A percentile compares a stretch with the other conserved stretches of the same genome.
These are phyloP conservation scores for Tetragonisca angustula DNA, from an alignment of 2,888 invertebrate species.

Conservation along the genomic window DNA sequence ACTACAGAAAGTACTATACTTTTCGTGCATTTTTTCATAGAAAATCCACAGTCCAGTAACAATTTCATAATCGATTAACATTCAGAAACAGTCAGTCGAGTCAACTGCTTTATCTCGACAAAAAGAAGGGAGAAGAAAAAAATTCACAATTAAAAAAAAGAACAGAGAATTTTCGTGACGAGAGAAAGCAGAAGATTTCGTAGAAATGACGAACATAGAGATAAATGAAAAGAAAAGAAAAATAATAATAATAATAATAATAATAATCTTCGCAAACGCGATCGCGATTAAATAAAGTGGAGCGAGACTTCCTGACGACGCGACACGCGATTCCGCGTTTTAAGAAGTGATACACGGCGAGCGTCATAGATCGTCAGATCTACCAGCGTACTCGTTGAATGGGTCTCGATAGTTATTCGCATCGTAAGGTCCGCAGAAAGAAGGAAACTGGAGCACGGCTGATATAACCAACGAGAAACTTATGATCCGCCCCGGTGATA, in stretches of 20 bases:
- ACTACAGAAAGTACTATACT: no score
- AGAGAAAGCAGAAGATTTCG: no score
- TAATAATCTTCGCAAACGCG: background rate
- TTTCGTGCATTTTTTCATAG: no score
- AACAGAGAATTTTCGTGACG: no score
- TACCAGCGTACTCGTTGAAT: background rate
- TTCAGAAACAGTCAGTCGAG: no score
- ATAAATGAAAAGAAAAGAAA: background rate
- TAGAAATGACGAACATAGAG: no score
- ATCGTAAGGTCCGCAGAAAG: background rate
- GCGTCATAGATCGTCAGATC: background rate
- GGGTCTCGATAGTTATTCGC: constrained; percentile 12
- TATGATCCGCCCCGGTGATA: constrained; percentile 43
- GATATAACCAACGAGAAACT: constrained; percentile 18
- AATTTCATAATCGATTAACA: no score
- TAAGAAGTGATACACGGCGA: background rate
- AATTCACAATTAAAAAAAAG: no score
- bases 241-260: background rate
- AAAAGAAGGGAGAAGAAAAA: no score
- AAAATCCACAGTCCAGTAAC: no score
- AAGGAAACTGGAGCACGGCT: constrained; percentile 20
- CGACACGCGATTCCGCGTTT: constrained; percentile 8
- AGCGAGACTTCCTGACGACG: background rate
- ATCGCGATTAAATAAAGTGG: background rate
- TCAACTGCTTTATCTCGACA: no score